Percentiles rank a stretch among this genome's conserved stretches.
These are phyloP conservation scores for Chelonia mydas DNA, from an alignment of 2,797 vertebrate species.

Conservation along the genomic window DNA sequence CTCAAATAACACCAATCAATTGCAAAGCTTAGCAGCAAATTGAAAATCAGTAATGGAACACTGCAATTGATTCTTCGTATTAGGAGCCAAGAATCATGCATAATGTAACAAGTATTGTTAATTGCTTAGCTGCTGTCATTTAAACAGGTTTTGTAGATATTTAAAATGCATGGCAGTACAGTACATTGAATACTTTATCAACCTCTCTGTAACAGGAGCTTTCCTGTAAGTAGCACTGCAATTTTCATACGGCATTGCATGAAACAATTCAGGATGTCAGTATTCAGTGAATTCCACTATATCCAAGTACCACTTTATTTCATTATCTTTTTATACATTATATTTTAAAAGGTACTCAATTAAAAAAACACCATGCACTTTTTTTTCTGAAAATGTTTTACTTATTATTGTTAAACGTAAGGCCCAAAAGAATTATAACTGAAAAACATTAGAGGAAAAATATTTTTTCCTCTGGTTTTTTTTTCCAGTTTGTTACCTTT, in stretches of 20 bases:
- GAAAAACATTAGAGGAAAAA: background rate
- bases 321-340: background rate
- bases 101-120: constrained; percentile 46
- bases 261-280: constrained; percentile 15
- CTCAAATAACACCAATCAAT: background rate
- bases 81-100: constrained; percentile 30
- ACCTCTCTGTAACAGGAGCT: background rate
- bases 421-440: background rate
- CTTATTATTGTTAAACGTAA: background rate
- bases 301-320: background rate
- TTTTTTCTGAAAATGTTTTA: background rate
- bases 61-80: background rate
- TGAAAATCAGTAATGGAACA: constrained; percentile 49
- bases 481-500: background rate
- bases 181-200: constrained; percentile 27
- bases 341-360: background rate
- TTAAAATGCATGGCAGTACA: constrained; percentile 43
- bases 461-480: background rate
- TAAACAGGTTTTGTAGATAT: constrained; percentile 21
- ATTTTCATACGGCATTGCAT: background rate
- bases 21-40: constrained; percentile 27
- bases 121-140: constrained; percentile 18
- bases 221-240: background rate
- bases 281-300: background rate
- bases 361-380: background rate